Evolutionary conservation across 2,888 invertebrate species (phyloP).

Genomic region (Nemoura dubitans): DNA sequence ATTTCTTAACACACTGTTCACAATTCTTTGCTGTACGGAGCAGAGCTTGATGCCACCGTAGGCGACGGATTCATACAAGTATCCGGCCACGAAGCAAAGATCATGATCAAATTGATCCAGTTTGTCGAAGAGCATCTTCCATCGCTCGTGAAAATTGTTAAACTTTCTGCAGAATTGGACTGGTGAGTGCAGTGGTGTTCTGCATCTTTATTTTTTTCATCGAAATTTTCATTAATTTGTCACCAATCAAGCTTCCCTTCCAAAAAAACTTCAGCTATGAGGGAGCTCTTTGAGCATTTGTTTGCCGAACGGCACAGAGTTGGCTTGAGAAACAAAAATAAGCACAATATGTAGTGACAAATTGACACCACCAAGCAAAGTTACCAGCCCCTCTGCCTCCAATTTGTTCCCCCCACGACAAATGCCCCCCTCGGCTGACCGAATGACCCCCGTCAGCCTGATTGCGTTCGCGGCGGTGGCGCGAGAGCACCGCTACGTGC

Average conservation of each 20-base stretch:
- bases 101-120: slow-evolving; percentile 74
- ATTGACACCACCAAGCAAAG: too few relatives aligned
- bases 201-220: not conserved
- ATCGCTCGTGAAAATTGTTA: slow-evolving; percentile 66
- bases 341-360: too few relatives aligned
- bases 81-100: slow-evolving; percentile 79
- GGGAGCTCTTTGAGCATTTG: too few relatives aligned
- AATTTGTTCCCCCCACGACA: slow-evolving; percentile 50
- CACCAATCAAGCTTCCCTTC: too few relatives aligned
- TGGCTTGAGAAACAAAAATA: too few relatives aligned
- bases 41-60: slow-evolving; percentile 77
- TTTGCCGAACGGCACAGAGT: too few relatives aligned
- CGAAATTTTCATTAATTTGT: slow-evolving; percentile 34
- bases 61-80: slow-evolving; percentile 85
- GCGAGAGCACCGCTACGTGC: slow-evolving; percentile 71
- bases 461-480: slow-evolving; percentile 73
- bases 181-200: slow-evolving; percentile 69
- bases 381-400: too few relatives aligned
- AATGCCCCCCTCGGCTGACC: too few relatives aligned
- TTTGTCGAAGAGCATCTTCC: slow-evolving; percentile 69
- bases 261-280: too few relatives aligned
- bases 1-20: too few relatives aligned
- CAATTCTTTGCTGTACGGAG: too few relatives aligned
- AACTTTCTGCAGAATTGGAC: slow-evolving; percentile 73
- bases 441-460: slow-evolving; percentile 61